phyloP scores from a whole-genome alignment of 92 coral and sea anemone species.

The Phenganax stokvisi region DNA sequence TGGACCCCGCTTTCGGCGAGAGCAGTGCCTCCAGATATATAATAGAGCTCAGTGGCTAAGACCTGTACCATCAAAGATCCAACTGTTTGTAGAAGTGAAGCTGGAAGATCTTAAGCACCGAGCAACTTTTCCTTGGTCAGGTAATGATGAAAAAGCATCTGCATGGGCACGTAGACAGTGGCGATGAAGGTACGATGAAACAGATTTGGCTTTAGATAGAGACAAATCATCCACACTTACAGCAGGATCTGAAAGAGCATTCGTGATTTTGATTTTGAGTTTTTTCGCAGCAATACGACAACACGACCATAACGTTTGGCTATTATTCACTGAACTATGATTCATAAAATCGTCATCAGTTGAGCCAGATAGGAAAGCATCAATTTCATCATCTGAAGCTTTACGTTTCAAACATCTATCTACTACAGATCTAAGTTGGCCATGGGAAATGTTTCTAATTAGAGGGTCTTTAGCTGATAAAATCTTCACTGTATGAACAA shows the following conservation, averaged over 20 bases:
- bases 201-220: background rate
- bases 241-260: no score
- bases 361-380: constrained; percentile 2
- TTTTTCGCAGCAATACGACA: background rate
- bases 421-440: background rate
- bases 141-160: background rate
- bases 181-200: background rate
- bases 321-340: background rate
- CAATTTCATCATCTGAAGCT: background rate
- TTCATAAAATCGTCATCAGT: background rate
- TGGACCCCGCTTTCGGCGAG: no score
- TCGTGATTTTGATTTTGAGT: background rate
- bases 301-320: constrained; percentile 2
- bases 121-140: background rate
- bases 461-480: background rate
- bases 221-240: background rate
- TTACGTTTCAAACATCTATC: background rate
- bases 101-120: background rate
- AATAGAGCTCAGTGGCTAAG: background rate
- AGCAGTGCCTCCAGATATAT: background rate
- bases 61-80: background rate
- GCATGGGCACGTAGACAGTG: background rate
- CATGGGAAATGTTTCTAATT: background rate
- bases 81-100: background rate
- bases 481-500: background rate